A percentile compares a stretch with the other conserved stretches of the same genome.
These are phyloP conservation scores for Temnothorax unifasciatus DNA, from an alignment of 2,888 invertebrate species.

Conservation along the genomic window DNA sequence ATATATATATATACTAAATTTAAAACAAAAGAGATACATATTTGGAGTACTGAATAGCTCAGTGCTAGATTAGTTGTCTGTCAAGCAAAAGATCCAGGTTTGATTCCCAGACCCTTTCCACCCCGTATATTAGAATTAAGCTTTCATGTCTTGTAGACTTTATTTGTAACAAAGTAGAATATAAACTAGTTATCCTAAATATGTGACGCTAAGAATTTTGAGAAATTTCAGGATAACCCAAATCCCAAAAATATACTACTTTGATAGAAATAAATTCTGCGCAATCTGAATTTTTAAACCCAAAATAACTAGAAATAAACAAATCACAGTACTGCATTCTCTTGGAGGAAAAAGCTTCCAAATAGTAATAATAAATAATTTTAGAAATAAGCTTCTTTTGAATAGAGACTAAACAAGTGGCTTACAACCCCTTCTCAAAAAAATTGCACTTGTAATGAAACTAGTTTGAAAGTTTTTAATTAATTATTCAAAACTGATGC, in stretches of 20 bases:
- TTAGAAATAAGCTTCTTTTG: background rate
- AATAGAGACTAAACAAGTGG: background rate
- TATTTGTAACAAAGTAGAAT: background rate
- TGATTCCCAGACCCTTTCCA: background rate
- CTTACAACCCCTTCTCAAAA: background rate
- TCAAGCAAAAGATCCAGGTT: background rate
- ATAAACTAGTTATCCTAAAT: background rate
- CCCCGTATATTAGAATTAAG: background rate
- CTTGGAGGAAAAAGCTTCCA: background rate
- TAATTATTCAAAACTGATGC: background rate
- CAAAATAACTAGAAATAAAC: background rate
- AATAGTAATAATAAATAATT: background rate
- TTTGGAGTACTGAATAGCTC: background rate
- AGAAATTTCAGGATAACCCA: background rate
- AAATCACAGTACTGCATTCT: background rate
- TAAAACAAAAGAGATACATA: background rate
- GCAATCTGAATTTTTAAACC: background rate
- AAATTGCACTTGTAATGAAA: background rate
- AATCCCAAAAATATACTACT: background rate
- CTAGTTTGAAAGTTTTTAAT: background rate
- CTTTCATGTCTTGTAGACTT: background rate
- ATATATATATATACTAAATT: background rate
- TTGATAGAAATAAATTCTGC: background rate
- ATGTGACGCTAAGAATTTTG: background rate
- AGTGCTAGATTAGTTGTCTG: background rate